Base-by-base conservation (phyloP, 2,888 invertebrate genomes). In the Criorhina ranunculi region DNA sequence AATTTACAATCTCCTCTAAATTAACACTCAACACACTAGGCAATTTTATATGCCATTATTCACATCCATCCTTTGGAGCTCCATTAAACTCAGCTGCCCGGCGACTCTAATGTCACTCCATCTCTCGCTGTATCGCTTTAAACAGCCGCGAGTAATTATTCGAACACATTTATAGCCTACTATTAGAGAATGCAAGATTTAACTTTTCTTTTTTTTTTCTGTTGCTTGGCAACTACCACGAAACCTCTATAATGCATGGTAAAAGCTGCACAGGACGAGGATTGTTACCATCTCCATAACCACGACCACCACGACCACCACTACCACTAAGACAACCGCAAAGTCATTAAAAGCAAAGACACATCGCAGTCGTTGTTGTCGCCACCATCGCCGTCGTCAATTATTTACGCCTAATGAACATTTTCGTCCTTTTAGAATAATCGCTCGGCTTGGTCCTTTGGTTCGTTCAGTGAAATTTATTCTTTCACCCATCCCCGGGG, bases 341-440 rank as follows among this genome's bases (percentile, higher is more conserved):
- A 85, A 85, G 78, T 80, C 85, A 85, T 85, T 85, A 85, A 75
- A 79, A 79, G 42, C 85, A 85, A 79, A 85, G 85, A 85, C 79
- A 79, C 85, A 80, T 85, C 69, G 85, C 79, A 69, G 75, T 85
- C 67, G 75, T 85, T 75, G 73, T 75, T 78, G 79, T 85, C 64
- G 85, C 62, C 76, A 66, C 69, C 75, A 62, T 64, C 35, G 80
- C 53, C 70, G 60, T 80, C 70, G 80, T 80, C 80, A 80, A 73
- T 80, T 80, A 78, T 85, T 85, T 69, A 79, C 78, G 83, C 83
- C 79, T 79, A 85, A 85, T 85, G 83, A 85, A 85, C 83, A 79
- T 85, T 85, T 85, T 79, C 59, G 79, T 85, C 83, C 79, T 85
- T 82, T 82, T 79, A 85, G 79, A 85, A 85, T 85, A 85, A 79